These are phyloP conservation scores for Silurus lanzhouensis DNA, from an alignment of 2,797 vertebrate species.

Conservation along the genomic window DNA sequence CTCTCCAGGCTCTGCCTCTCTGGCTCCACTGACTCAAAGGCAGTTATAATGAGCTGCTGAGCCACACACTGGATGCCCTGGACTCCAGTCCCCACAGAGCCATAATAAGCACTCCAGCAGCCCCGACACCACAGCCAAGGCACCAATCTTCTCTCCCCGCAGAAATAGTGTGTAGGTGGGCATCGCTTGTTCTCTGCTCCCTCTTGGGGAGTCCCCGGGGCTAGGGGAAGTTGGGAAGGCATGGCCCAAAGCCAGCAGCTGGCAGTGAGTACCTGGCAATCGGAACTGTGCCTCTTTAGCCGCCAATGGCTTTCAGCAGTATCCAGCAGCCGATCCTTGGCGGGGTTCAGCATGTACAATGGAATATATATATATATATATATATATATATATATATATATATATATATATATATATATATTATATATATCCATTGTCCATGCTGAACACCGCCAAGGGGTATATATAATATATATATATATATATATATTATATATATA, in stretches of 20 bases:
- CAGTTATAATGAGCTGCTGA: conserved; percentile 81
- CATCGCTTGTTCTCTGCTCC: conserved; percentile 62
- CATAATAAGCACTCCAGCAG: conserved; percentile 81
- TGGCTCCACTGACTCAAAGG: conserved; percentile 58
- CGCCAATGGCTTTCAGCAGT: conserved; percentile 46
- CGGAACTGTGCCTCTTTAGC: conserved; percentile 55
- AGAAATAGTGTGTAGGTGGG: conserved; percentile 69
- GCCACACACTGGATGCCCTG: conserved; percentile 71
- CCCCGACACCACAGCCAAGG: conserved; percentile 71
- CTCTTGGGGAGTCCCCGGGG: conserved; percentile 62
- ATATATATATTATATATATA: no score
- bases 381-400: no score
- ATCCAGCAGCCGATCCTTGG: conserved; percentile 44
- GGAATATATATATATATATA: background rate
- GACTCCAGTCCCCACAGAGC: conserved; percentile 77
- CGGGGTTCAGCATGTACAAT: conserved; percentile 57
- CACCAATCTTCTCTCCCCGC: conserved; percentile 63
- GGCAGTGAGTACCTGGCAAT: conserved; percentile 66
- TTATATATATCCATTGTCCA: no score
- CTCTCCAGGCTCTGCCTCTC: conserved; percentile 62
- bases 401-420: no score
- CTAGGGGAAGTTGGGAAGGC: conserved; percentile 62
- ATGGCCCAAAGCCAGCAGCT: conserved; percentile 66
- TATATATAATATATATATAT: no score
- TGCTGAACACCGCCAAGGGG: no score